Evolutionary conservation across 2,888 invertebrate genomes (phyloP).

Genomic region (Chelonus formosanus): DNA sequence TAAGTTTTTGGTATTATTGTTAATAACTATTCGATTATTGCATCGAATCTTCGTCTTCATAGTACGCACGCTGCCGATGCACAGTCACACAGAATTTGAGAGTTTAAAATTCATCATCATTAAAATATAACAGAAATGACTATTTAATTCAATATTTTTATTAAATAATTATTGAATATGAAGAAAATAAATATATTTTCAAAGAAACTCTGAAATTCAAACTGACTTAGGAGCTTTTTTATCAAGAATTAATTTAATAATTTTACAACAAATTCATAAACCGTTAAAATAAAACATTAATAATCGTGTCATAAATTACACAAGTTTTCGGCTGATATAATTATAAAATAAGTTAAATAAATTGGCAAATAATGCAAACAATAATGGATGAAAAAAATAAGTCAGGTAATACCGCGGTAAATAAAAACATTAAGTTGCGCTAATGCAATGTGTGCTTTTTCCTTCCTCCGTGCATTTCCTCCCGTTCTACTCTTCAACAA

Average conservation of each 20-base stretch:
- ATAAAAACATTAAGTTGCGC: conserved; percentile 49
- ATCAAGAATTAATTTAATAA: conserved; percentile 48
- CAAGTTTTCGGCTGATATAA: background rate
- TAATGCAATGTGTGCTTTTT: conserved; percentile 65
- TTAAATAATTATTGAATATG: conserved; percentile 20
- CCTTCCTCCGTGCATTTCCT: conserved; percentile 63
- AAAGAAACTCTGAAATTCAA: conserved; percentile 45
- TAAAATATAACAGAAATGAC: background rate
- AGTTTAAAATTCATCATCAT: conserved; percentile 36
- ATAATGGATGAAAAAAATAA: conserved; percentile 35
- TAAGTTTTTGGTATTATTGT: conserved; percentile 45
- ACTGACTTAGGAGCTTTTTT: conserved; percentile 52
- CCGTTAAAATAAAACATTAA: conserved; percentile 35
- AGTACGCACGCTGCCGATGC: conserved; percentile 58
- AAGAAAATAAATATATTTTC: background rate
- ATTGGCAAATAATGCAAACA: conserved; percentile 27
- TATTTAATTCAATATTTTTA: background rate
- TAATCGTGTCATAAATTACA: too few species aligned
- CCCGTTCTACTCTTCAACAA: conserved; percentile 59
- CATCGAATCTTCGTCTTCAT: conserved; percentile 56
- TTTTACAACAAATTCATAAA: conserved; percentile 49
- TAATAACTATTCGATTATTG: conserved; percentile 45
- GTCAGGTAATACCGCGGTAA: conserved; percentile 35
- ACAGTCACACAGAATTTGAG: conserved; percentile 54
- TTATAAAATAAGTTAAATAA: conserved; percentile 5